Conservation (phyloP, 2,113 vertebrate species). For the Vimba vimba region DNA sequence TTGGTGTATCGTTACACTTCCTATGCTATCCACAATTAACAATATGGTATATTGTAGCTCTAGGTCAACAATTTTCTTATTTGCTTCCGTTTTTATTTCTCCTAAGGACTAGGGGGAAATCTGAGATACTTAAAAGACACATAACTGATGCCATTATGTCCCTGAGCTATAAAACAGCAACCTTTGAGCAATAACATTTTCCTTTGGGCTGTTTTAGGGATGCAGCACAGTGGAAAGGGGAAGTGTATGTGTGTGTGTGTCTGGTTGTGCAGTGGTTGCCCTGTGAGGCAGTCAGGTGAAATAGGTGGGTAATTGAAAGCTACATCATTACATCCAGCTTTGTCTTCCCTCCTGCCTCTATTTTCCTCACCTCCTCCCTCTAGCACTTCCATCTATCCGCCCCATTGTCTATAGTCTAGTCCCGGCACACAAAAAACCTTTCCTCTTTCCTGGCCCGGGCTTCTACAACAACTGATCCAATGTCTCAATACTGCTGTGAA, state of each 20-base stretch:
- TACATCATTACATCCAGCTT: conserved; percentile 55
- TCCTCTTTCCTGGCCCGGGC: conserved; percentile 22
- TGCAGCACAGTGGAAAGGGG: background rate
- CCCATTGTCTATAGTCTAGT: conserved; percentile 47
- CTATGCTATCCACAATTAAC: no score
- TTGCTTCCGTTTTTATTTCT: background rate
- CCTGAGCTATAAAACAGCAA: conserved; percentile 16
- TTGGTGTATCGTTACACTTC: no score
- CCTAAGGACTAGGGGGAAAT: background rate
- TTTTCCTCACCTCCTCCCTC: conserved; percentile 47
- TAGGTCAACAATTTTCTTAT: background rate
- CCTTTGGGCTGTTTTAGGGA: conserved; percentile 2
- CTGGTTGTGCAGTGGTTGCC: conserved; percentile 34
- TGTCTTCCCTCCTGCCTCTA: conserved; percentile 50
- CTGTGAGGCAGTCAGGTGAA: conserved; percentile 47
- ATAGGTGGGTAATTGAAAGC: conserved; percentile 56
- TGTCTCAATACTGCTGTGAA: conserved; percentile 45
- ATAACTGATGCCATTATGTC: conserved; percentile 6
- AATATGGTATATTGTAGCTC: no score
- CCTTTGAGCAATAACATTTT: conserved; percentile 25
- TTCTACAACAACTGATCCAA: conserved; percentile 32
- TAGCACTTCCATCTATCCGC: conserved; percentile 22
- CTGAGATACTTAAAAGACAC: conserved; percentile 10
- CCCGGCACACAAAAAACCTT: conserved; percentile 36
- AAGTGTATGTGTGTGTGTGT: background rate